Conservation (phyloP, 2,797 vertebrate species). For the Furcifer pardalis region DNA sequence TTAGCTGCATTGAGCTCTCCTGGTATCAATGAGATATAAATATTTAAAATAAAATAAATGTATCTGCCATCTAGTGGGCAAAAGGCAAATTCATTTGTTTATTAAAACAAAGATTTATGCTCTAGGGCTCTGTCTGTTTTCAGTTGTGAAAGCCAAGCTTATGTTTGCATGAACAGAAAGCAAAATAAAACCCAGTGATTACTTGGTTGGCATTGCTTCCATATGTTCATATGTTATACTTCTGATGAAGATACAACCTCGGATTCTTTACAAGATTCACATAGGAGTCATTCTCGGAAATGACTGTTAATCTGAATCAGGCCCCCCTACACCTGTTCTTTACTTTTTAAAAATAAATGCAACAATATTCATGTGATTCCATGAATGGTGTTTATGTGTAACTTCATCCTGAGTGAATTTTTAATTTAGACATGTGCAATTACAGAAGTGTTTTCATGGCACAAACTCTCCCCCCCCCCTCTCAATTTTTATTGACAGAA, state of each 20-base stretch:
- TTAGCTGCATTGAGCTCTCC: not conserved
- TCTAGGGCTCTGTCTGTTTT: not conserved
- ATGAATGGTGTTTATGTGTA: not conserved
- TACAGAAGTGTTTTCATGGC: slow-evolving; percentile 63
- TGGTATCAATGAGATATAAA: not conserved
- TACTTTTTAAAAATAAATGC: not conserved
- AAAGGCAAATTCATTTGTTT: not conserved
- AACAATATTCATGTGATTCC: not conserved
- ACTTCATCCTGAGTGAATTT: not conserved
- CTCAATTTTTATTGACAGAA: slow-evolving; percentile 55
- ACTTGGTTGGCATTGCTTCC: not conserved
- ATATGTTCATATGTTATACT: not conserved
- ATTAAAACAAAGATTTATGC: not conserved
- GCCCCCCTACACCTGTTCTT: not conserved
- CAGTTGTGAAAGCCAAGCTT: not conserved
- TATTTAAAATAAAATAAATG: not conserved
- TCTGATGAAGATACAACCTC: not conserved
- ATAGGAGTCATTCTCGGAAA: not conserved
- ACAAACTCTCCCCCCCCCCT: slow-evolving; percentile 42
- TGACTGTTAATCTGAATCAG: not conserved
- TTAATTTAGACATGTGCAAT: slow-evolving; percentile 47
- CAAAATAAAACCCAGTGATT: not conserved
- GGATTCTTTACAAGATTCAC: not conserved
- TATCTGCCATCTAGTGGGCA: not conserved
- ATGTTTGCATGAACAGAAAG: not conserved